phyloP scores from a whole-genome alignment of 2,888 invertebrate species.

The Agriotes lineatus region DNA sequence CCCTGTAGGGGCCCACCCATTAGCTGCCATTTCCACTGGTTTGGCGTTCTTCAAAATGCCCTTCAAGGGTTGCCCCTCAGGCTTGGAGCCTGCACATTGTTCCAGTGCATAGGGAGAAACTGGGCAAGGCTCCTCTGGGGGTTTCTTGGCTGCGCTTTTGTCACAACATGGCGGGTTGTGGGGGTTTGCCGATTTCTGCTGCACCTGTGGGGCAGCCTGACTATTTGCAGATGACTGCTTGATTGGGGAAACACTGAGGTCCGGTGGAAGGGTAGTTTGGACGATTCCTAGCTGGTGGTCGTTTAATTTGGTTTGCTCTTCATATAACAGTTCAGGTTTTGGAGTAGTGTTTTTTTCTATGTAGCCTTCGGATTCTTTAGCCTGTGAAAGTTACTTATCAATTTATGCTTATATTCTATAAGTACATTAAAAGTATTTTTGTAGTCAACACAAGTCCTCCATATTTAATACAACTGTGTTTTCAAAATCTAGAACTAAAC shows the following conservation, averaged over 20 bases:
- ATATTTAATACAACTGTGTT: too few species aligned
- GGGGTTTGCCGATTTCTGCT: neutral
- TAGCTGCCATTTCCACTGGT: neutral
- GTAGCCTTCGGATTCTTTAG: slow-evolving; percentile 50
- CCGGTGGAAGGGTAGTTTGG: slow-evolving; percentile 50
- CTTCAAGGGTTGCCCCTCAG: slow-evolving; percentile 25
- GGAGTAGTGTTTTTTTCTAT: slow-evolving; percentile 54
- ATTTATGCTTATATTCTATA: too few species aligned
- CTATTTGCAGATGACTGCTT: neutral
- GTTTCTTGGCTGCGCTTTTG: slow-evolving; percentile 5
- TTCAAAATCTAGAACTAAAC: too few species aligned
- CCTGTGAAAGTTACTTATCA: too few species aligned
- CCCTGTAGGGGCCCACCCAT: slow-evolving; percentile 27
- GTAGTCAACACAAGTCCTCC: too few species aligned
- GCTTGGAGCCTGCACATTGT: slow-evolving; percentile 30
- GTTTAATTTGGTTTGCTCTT: slow-evolving; percentile 45
- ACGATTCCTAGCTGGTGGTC: slow-evolving; percentile 54
- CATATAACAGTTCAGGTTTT: slow-evolving; percentile 50
- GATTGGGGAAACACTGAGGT: slow-evolving; percentile 52
- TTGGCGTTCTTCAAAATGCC: slow-evolving; percentile 43
- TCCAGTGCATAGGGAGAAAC: slow-evolving; percentile 43
- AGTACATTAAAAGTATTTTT: too few species aligned
- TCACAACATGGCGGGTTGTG: slow-evolving; percentile 4
- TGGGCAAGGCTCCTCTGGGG: slow-evolving; percentile 34
- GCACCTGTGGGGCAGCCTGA: neutral